Conservation (phyloP, 2,797 vertebrate genomes). For the Euthynnus affinis region DNA sequence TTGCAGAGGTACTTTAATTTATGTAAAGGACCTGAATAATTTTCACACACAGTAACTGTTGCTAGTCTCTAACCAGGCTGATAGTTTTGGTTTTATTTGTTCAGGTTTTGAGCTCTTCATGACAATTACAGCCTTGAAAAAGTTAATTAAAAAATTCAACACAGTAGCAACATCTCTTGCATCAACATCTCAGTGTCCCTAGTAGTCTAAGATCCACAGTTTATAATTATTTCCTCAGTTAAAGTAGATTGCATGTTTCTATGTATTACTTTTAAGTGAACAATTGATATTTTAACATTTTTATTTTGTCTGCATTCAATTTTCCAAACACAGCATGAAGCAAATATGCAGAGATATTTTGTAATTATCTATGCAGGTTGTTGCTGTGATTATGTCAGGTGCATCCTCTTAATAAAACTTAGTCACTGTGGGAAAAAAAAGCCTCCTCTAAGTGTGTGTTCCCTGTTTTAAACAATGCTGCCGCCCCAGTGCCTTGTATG, state of each 20-base stretch:
- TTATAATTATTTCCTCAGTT: no score
- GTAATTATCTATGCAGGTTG: not conserved
- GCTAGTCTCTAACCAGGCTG: no score
- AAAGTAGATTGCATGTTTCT: no score
- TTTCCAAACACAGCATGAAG: not conserved
- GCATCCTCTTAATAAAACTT: not conserved
- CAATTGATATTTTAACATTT: not conserved
- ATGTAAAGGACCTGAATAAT: no score
- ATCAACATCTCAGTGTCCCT: not conserved
- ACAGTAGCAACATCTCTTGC: not conserved
- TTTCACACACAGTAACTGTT: no score
- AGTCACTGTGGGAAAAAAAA: not conserved
- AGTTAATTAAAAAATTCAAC: not conserved
- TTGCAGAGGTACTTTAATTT: no score
- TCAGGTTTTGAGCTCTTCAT: no score
- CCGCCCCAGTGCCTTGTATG: not conserved
- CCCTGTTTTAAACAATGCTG: slow-evolving; percentile 34
- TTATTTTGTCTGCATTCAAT: not conserved
- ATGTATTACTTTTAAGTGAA: no score
- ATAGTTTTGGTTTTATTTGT: no score
- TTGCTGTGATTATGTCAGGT: slow-evolving; percentile 14
- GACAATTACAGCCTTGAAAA: not conserved
- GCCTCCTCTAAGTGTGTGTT: slow-evolving; percentile 24
- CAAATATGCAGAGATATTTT: not conserved
- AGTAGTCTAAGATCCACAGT: not conserved